Conservation (phyloP, 2,888 invertebrate genomes). For the Thymelicus acteon region DNA sequence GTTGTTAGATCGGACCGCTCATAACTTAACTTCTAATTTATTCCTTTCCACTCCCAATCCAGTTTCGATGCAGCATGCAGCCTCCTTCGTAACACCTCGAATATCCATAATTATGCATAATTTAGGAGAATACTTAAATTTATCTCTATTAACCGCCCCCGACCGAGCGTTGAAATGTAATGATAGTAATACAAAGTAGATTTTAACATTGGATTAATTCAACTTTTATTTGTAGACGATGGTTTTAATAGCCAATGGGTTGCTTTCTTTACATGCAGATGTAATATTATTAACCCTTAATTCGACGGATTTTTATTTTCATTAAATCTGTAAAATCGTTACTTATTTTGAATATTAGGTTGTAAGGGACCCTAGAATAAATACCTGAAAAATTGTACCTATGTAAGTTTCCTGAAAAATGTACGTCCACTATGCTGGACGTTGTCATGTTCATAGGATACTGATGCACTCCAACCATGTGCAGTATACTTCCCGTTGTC, state of each 20-base stretch:
- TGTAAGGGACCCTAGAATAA: too few relatives aligned
- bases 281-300: too few relatives aligned
- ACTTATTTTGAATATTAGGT: too few relatives aligned
- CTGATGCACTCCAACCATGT: too few relatives aligned
- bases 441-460: too few relatives aligned
- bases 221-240: constrained; percentile 10
- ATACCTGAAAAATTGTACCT: too few relatives aligned
- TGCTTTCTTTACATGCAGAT: too few relatives aligned
- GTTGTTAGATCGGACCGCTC: constrained; percentile 83
- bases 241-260: neutral
- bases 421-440: too few relatives aligned
- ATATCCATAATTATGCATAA: constrained; percentile 65
- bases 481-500: too few relatives aligned
- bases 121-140: constrained; percentile 56
- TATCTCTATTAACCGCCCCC: constrained; percentile 50
- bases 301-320: too few relatives aligned
- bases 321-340: too few relatives aligned
- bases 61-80: constrained; percentile 66
- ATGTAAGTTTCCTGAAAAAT: too few relatives aligned
- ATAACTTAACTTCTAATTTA: constrained; percentile 84
- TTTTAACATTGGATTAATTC: constrained; percentile 15
- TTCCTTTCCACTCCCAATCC: constrained; percentile 71
- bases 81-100: constrained; percentile 64
- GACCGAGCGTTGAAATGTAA: constrained; percentile 38
- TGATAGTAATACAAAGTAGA: constrained; percentile 33